Evolutionary conservation across 2,113 vertebrate species (phyloP), one percentile per base, ranked within the genome.

Genomic region (Glareola pratincola): DNA sequence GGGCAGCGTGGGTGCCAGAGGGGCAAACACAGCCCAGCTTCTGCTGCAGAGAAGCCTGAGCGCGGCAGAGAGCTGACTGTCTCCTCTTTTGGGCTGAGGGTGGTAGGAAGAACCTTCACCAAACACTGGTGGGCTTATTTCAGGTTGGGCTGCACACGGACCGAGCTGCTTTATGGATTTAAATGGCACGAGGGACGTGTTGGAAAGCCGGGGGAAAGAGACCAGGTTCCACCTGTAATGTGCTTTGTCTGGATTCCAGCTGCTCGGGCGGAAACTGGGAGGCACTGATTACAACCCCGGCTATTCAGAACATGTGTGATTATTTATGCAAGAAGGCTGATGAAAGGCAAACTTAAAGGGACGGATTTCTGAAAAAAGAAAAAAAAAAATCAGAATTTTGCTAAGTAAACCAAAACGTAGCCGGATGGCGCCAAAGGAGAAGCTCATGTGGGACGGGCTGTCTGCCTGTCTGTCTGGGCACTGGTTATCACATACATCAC

Each of bases 211-310:
- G 19, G 36, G 14, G 57, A 94, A 85, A 89, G 45, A 80, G 67
- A 74, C 7, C 26, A 59, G 50, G 73, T 80, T 80, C 53, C 74
- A 91, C 78, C 71, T 93, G 92, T 32, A 75, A 51, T 4, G 36
- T 57, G 81, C 59, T 59, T 75, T 85, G 82, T 67, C 50, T 95
- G 92, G 67, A 85, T 86, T 92, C 64, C 83, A 94, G 90, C 82
- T 67, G 64, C 82, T 81, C 27, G 43, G 57, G 67, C 85, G 88
- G 51, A 85, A 92, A 83, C 8, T 0, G 14, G 69, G 68, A 81
- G 54, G 79, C 63, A 53, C 34, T 45, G 76, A 84, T 93, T 88
- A 63, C 36, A 90, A 13, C 34, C 50, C 74, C 2, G 3, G 17
- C 85, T 85, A 48, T 73, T 93, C 66, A 51, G 63, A 88, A 93